phyloP scores from a whole-genome alignment of 2,888 invertebrate species.

The Endotricha flammealis region DNA sequence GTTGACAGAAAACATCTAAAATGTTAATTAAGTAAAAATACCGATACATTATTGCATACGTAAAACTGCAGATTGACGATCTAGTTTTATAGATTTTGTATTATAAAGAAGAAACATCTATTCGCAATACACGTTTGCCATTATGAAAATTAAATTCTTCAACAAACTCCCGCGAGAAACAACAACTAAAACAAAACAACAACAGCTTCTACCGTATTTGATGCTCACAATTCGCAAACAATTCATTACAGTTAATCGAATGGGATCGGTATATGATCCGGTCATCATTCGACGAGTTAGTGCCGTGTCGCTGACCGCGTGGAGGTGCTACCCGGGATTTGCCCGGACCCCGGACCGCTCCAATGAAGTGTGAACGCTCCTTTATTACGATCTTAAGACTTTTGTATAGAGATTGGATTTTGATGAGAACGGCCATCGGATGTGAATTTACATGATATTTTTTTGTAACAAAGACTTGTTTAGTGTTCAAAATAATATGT shows the following conservation, averaged over 20 bases:
- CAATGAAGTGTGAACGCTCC: constrained; percentile 65
- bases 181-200: too few relatives aligned
- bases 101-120: too few relatives aligned
- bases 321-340: constrained; percentile 22
- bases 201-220: too few relatives aligned
- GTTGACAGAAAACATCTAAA: too few relatives aligned
- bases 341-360: constrained; percentile 21
- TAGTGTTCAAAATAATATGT: too few relatives aligned
- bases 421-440: constrained; percentile 7
- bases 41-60: too few relatives aligned
- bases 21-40: too few relatives aligned
- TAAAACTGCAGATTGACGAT: too few relatives aligned
- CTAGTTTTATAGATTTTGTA: too few relatives aligned
- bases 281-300: constrained; percentile 34
- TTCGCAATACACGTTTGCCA: too few relatives aligned
- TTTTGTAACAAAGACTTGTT: constrained; percentile 15
- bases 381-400: constrained; percentile 53
- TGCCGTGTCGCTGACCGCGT: constrained; percentile 24
- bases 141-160: too few relatives aligned
- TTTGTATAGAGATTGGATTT: constrained; percentile 20
- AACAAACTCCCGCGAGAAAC: too few relatives aligned
- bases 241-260: constrained; percentile 19
- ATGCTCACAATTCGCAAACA: constrained; percentile 11
- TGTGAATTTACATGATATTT: constrained; percentile 33
- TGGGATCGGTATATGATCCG: constrained; percentile 25